Evolutionary conservation across 2,113 vertebrate genomes (phyloP), one percentile per base, ranked within the genome.

Genomic region (Bufo bufo): DNA sequence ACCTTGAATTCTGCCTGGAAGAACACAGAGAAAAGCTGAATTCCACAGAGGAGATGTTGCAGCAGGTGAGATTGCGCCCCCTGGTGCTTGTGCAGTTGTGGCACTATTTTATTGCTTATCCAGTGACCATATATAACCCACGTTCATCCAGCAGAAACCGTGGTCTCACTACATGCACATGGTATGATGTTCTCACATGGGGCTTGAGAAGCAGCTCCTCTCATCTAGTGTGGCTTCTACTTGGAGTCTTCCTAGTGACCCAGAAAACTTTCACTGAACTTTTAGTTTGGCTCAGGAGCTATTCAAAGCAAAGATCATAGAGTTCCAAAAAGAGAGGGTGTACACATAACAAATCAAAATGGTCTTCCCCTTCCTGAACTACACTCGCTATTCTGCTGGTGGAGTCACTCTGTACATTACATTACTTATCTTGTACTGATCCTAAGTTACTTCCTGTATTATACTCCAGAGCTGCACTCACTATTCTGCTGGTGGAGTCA

Each of bases 1-100:
- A 99, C 90, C 92, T 99, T 89, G 98, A 99, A 85, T 90, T 97
- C 80, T 99, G 97, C 91, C 95, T 99, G 77, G 98, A 99, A 45
- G 98, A 99, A 79, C 97, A 99, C 94, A 94, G 97, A 85, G 97
- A 99, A 85, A 99, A 99, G 90, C 91, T 99, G 89, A 99, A 98
- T 8, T 94, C 96, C 84, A 99, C 98, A 0, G 98, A 99, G 72
- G 97, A 98, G 87, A 98, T 99, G 98, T 92, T 99, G 84, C 98
- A 99, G 87, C 98, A 99, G 97, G 98, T 99, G 50, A 58, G 66
- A 82, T 4, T 8, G 58, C 3, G 58, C 56, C 43, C 79, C 23
- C 58, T 10, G 5, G 7, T 58, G 77, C 52, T 16, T 6, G 69
- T 72, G 69, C 6, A 72, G 69, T 7, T 33, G 66, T 13, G 23